Percentiles rank a stretch among this genome's conserved stretches.
Conservation (phyloP, 2,888 invertebrate genomes). For the Eristalis intricaria region DNA sequence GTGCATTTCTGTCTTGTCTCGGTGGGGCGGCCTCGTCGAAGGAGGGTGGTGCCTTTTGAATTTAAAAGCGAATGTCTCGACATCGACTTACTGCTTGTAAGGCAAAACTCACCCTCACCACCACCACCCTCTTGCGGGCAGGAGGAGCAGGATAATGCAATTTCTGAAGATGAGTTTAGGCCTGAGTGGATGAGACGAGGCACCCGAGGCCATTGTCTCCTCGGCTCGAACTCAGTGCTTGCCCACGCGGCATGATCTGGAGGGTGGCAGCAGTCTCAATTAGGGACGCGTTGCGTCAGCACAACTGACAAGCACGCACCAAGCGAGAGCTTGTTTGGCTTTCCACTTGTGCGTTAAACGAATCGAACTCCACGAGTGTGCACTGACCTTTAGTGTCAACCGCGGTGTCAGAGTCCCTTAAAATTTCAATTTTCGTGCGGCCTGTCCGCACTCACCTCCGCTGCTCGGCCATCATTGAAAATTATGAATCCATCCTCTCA, state of each 20-base stretch:
- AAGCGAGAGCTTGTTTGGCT: not conserved
- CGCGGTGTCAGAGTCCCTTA: not conserved
- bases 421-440: not conserved
- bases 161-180: slow-evolving; percentile 34
- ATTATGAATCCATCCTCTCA: slow-evolving; percentile 31
- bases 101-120: not conserved
- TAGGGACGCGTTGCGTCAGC: not conserved
- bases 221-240: too few relatives aligned
- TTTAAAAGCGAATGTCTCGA: slow-evolving; percentile 32
- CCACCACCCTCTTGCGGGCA: not conserved
- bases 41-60: slow-evolving; percentile 25
- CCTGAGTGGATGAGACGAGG: not conserved
- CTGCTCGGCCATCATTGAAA: not conserved
- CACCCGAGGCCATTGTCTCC: not conserved
- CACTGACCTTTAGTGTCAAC: slow-evolving; percentile 46
- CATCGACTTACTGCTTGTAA: slow-evolving; percentile 10
- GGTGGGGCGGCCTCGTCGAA: too few relatives aligned
- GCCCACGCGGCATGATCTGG: too few relatives aligned
- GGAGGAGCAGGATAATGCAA: slow-evolving; percentile 33
- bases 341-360: not conserved
- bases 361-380: slow-evolving; percentile 11
- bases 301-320: not conserved
- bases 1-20: not conserved
- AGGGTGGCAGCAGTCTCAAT: not conserved
- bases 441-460: not conserved